Base-by-base conservation (phyloP, 2,113 vertebrate genomes). In the Ranitomeya variabilis region DNA sequence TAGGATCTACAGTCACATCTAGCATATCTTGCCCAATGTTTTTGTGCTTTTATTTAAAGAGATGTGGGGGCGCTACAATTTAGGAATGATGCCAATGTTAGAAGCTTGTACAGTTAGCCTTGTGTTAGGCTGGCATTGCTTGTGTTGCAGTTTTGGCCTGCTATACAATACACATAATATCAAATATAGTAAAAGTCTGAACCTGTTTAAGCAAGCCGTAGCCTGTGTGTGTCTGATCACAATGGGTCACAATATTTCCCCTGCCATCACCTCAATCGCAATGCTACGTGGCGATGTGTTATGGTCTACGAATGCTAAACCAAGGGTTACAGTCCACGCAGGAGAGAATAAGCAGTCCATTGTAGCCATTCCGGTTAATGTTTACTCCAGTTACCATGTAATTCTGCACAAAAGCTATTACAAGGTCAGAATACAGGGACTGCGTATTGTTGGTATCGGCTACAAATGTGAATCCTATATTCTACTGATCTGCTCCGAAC, bases 161-260 rank as follows among this genome's bases (percentile, higher is more conserved):
- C 37, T 66, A 45, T 45, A 83, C 71, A 77, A 60, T 78, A 31
- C 82, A 64, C 10, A 21, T 79, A 92, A 91, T 79, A 89, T 91
- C 90, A 88, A 92, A 93, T 91, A 93, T 90, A 92, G 92, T 89
- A 87, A 80, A 89, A 81, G 67, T 82, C 73, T 82, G 87, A 86
- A 57, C 31, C 21, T 73, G 51, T 90, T 71, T 54, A 79, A 87
- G 66, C 74, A 62, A 59, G 31, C 26, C 16, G 16, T 14, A 79
- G 11, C 74, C 59, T n/a, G 21, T 19, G 14, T 87, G 85, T 79
- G 76, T 78, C 51, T 64, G 23, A 12, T 55, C 37, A 80, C 14
- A 76, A 59, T n/a, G 57, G 55, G 77, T 86, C 51, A 19, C 31
- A 18, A 64, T 18, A n/a, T 52, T 66, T 66, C 21, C 37, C 21